A percentile compares a stretch with the other conserved stretches of the same genome.
phyloP scores from a whole-genome alignment of 2,113 vertebrate species.

The Hypanus sabinus region DNA sequence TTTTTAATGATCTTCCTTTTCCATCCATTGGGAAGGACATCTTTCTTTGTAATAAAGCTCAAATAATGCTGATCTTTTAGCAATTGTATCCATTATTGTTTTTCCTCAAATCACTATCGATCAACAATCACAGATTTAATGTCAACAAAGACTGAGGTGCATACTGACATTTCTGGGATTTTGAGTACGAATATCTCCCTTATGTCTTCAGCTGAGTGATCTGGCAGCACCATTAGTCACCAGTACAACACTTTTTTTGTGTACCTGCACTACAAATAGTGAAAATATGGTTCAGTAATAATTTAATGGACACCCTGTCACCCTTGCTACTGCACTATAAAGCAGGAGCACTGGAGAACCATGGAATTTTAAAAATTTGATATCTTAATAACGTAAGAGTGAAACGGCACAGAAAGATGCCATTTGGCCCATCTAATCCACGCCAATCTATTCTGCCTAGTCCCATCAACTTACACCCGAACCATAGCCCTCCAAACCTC shows the following conservation, averaged over 20 bases:
- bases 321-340: too few species aligned
- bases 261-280: neutral
- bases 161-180: neutral
- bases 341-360: neutral
- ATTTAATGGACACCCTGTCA: too few species aligned
- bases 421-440: too few species aligned
- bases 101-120: neutral
- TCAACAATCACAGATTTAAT: neutral
- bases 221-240: neutral
- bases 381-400: too few species aligned
- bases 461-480: too few species aligned
- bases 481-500: too few species aligned
- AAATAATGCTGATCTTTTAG: neutral
- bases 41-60: neutral
- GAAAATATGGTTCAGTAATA: neutral
- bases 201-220: neutral
- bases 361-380: too few species aligned
- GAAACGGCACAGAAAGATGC: too few species aligned
- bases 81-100: neutral
- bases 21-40: neutral
- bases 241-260: neutral
- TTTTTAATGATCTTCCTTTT: neutral
- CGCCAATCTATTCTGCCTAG: too few species aligned
- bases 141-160: neutral
- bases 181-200: neutral